phyloP scores from a whole-genome alignment of 1,140 invertebrate genomes.

The Scylla paramamosain region DNA sequence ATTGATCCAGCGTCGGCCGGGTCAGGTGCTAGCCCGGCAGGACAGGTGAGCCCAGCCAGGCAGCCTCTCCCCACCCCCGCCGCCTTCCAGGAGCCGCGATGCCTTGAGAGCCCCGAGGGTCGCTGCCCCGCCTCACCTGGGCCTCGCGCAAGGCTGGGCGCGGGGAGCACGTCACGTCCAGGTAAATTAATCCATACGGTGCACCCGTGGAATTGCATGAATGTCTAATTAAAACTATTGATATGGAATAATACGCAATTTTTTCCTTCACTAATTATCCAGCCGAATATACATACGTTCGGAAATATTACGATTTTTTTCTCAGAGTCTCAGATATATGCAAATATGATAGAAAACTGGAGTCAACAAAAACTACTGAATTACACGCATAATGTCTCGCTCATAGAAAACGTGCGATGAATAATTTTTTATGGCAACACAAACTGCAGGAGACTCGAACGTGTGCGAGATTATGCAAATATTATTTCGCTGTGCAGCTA shows the following conservation, averaged over 20 bases:
- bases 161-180: not conserved
- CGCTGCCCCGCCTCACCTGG: not conserved
- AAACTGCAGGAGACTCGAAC: constrained; percentile 47
- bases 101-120: not conserved
- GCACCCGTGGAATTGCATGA: not conserved
- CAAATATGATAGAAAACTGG: constrained; percentile 44
- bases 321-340: constrained; percentile 22
- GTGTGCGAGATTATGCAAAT: constrained; percentile 22
- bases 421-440: constrained; percentile 45
- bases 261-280: constrained; percentile 23
- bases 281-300: not conserved
- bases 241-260: constrained; percentile 24
- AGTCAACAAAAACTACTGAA: constrained; percentile 45
- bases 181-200: not conserved
- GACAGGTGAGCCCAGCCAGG: not conserved
- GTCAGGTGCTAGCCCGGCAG: not conserved
- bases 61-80: not conserved
- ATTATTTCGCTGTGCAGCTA: not conserved
- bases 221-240: constrained; percentile 17
- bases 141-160: not conserved
- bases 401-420: constrained; percentile 55
- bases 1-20: not conserved
- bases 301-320: constrained; percentile 24
- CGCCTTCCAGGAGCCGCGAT: not conserved
- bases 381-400: constrained; percentile 50